Conservation (phyloP, 2,888 invertebrate genomes). For the Dermolepida albohirtum region DNA sequence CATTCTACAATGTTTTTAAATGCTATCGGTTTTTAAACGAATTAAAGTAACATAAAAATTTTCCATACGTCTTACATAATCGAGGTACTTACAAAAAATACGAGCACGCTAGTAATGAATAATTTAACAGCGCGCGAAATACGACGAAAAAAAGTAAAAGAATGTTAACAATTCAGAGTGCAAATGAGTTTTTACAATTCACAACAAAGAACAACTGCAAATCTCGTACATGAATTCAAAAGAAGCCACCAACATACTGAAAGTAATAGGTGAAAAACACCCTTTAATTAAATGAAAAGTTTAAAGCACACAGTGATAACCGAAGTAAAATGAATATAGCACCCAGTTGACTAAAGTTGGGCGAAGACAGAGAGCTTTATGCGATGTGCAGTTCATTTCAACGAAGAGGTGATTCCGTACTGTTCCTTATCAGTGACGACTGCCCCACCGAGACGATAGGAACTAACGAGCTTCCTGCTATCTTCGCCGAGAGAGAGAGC, state of each 20-base stretch:
- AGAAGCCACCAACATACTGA: slow-evolving; percentile 5
- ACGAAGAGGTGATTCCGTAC: slow-evolving; percentile 35
- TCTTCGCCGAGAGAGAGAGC: slow-evolving; percentile 49
- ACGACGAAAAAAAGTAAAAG: no score
- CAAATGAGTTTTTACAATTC: slow-evolving; percentile 6
- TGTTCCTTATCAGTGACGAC: slow-evolving; percentile 57
- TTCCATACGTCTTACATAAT: no score
- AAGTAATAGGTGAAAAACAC: slow-evolving; percentile 7
- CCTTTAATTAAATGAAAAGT: slow-evolving; percentile 32
- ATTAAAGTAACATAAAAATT: no score
- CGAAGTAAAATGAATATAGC: slow-evolving; percentile 23
- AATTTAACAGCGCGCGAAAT: no score
- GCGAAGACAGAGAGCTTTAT: slow-evolving; percentile 49
- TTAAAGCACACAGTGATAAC: slow-evolving; percentile 27
- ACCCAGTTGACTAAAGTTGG: slow-evolving; percentile 28
- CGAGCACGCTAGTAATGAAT: no score
- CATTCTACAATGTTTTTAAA: no score
- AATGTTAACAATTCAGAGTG: no score
- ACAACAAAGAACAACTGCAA: slow-evolving; percentile 7
- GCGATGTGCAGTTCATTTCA: slow-evolving; percentile 44
- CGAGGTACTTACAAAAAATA: no score
- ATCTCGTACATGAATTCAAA: slow-evolving; percentile 1
- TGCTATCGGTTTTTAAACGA: no score
- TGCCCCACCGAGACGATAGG: slow-evolving; percentile 59
- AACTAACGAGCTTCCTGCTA: slow-evolving; percentile 59